phyloP scores from a whole-genome alignment of 2,888 invertebrate species.

The Schizaphis graminum region DNA sequence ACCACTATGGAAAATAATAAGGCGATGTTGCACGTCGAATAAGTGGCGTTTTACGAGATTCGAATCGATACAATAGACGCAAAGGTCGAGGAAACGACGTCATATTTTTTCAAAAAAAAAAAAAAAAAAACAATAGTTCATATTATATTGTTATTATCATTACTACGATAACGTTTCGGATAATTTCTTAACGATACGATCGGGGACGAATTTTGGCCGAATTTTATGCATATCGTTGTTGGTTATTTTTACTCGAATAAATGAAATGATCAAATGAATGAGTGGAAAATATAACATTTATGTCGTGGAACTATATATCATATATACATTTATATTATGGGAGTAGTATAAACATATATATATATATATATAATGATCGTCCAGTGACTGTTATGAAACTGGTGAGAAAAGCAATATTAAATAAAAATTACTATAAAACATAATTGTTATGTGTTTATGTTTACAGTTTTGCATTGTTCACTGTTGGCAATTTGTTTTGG shows the following conservation, averaged over 20 bases:
- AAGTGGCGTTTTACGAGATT: neutral
- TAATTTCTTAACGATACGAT: neutral
- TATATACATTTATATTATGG: neutral
- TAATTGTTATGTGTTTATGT: slow-evolving; percentile 52
- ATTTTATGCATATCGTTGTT: neutral
- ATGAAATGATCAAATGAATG: slow-evolving; percentile 3
- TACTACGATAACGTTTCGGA: neutral
- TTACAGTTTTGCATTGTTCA: slow-evolving; percentile 41
- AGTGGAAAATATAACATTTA: neutral
- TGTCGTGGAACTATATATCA: neutral
- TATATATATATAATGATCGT: neutral
- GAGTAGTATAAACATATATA: neutral
- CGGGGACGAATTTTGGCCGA: slow-evolving; percentile 42
- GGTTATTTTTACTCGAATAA: neutral
- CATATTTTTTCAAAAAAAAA: neutral
- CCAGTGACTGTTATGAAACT: neutral
- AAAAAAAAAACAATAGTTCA: neutral
- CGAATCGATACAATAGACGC: neutral
- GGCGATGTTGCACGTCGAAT: neutral
- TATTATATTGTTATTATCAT: neutral
- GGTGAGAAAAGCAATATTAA: neutral
- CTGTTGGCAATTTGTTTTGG: slow-evolving; percentile 45
- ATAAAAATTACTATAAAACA: slow-evolving; percentile 51
- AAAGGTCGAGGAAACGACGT: neutral
- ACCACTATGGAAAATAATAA: neutral